A percentile compares a stretch with the other conserved stretches of the same genome.
Conservation (phyloP, 2,113 vertebrate species). For the Spea multiplicata region DNA sequence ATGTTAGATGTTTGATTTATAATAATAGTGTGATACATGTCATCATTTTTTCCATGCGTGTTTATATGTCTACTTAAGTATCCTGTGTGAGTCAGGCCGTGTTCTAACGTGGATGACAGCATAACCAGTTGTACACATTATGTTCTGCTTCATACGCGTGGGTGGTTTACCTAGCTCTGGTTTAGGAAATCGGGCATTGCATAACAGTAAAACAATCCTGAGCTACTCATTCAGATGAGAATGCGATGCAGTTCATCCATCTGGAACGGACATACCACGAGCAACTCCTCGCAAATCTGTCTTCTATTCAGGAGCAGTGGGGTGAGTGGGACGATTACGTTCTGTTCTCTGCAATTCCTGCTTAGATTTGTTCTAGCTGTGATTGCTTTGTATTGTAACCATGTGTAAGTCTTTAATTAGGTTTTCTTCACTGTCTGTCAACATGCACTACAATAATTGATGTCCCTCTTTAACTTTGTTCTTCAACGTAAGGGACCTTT, state of each 20-base stretch:
- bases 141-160: neutral
- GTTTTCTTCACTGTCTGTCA: neutral
- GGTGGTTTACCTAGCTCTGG: neutral
- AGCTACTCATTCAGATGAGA: conserved; percentile 78
- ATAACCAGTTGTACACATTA: neutral
- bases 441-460: neutral
- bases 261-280: conserved; percentile 91
- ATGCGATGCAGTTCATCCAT: conserved; percentile 88
- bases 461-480: no score
- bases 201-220: conserved; percentile 49
- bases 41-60: no score
- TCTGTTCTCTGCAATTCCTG: neutral
- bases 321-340: conserved; percentile 68
- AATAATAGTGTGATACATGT: no score
- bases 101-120: neutral
- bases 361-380: neutral
- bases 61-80: no score
- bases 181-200: neutral
- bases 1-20: no score
- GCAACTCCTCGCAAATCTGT: conserved; percentile 86
- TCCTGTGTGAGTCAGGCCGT: no score
- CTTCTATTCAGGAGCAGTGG: conserved; percentile 86
- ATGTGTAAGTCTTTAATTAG: conserved; percentile 1
- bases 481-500: no score
- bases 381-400: neutral